These are phyloP conservation scores for Monodelphis domestica DNA, from an alignment of 2,797 vertebrate genomes.

Conservation along the genomic window DNA sequence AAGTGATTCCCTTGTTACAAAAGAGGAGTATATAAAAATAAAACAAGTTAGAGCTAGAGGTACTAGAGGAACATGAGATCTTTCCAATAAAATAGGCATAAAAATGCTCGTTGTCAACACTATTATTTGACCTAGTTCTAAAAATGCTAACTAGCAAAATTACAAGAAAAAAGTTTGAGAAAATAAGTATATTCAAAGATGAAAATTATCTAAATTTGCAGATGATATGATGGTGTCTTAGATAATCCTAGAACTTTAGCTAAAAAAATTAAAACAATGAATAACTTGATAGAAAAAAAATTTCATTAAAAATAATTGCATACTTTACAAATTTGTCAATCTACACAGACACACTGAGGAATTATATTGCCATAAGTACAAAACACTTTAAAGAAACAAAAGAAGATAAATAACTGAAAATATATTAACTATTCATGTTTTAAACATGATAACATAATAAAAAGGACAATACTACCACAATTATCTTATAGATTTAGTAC, in stretches of 20 bases:
- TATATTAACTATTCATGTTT: background rate
- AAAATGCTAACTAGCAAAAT: background rate
- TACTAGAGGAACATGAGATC: background rate
- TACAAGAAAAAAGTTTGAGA: background rate
- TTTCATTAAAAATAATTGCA: background rate
- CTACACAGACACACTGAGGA: background rate
- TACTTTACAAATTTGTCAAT: background rate
- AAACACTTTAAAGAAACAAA: background rate
- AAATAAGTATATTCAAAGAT: background rate
- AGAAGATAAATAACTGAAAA: background rate
- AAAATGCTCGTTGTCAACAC: background rate
- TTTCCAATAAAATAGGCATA: background rate
- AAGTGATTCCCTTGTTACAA: too few species aligned
- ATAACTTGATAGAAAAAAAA: background rate
- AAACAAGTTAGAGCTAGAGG: background rate
- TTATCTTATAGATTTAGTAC: background rate
- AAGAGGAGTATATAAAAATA: background rate
- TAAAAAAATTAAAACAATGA: background rate
- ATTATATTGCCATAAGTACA: background rate
- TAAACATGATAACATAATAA: background rate
- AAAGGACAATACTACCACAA: background rate
- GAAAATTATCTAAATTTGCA: background rate
- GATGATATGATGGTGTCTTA: background rate
- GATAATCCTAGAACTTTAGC: background rate
- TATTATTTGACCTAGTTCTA: background rate